Evolutionary conservation across 2,797 vertebrate species (phyloP).

Genomic region (Eulemur albifrons): DNA sequence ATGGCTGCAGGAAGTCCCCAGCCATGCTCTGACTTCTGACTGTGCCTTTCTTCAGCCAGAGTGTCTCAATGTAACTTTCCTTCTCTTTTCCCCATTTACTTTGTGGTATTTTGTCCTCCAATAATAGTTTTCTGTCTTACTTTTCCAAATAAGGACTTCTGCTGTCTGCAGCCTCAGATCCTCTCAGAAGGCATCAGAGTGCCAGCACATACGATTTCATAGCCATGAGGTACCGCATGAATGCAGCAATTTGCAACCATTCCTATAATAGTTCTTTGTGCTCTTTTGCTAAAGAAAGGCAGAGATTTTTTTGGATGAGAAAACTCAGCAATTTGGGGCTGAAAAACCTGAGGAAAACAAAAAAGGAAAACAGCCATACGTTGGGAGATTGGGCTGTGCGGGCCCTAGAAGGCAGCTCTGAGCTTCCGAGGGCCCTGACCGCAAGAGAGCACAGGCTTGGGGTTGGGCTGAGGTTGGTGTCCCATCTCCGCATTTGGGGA

Average conservation of each 20-base stretch:
- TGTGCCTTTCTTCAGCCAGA: not conserved
- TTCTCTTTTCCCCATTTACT: not conserved
- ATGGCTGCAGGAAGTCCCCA: not conserved
- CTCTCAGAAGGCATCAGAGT: not conserved
- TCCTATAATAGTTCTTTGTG: not conserved
- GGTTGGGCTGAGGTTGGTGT: not conserved
- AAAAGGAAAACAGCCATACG: not conserved
- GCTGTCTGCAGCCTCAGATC: not conserved
- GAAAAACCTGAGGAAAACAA: not conserved
- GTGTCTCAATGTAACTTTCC: not conserved
- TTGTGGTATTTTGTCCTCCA: slow-evolving; percentile 52
- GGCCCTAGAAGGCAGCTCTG: not conserved
- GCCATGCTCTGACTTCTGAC: not conserved
- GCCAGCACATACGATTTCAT: not conserved
- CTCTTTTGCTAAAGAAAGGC: slow-evolving; percentile 26
- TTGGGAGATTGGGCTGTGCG: not conserved
- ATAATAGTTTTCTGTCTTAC: slow-evolving; percentile 30
- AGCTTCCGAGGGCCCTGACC: not conserved
- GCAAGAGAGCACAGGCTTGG: not conserved
- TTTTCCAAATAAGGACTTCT: slow-evolving; percentile 67
- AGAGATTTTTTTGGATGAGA: not conserved
- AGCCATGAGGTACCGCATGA: not conserved
- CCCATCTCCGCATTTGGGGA: not conserved
- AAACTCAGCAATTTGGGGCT: not conserved
- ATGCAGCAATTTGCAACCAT: not conserved